Base-by-base conservation (phyloP, 1,140 invertebrate species). In the Xylocopa sonorina region DNA sequence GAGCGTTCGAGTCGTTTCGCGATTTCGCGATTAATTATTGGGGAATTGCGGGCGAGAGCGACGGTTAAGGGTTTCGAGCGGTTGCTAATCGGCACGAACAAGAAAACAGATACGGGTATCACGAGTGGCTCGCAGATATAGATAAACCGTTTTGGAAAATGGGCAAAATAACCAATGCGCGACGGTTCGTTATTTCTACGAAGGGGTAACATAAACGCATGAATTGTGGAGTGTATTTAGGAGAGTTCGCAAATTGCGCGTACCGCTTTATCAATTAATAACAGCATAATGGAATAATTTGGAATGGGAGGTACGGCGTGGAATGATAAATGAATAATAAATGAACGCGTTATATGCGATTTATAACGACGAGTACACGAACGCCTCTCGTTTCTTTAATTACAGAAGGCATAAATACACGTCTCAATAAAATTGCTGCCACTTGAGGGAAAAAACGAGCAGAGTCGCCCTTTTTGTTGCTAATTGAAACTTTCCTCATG, bases 51-150 rank as follows among this genome's bases (percentile, higher is more conserved):
- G 7, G 7, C 6, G 7, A n/a, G 18, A 14, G 29, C 4, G 29
- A 38, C 38, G 3, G 38, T n/a, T n/a, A 38, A 38, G 38, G 9
- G 3, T 38, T 38, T 38, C 9, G 38, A 9, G 38, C 9, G 38
- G 38, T 38, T 38, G 38, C 38, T n/a, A n/a, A n/a, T n/a, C n/a
- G n/a, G n/a, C n/a, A 38, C 85, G 85, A 85, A 85, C 76, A 81
- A 81, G 81, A 83, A n/a, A n/a, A n/a, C n/a, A n/a, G n/a, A n/a
- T n/a, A 53, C 72, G 73, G 60, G 53, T 63, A 80, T 73, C 80
- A 66, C 69, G 78, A 66, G 46, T 69, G 84, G 84, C n/a, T 84
- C 81, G 66, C 83, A 83, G 84, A 84, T 85, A 85, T 74, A 78
- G 84, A 81, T 84, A 81, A 9, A n/a, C n/a, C n/a, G n/a, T n/a